Evolutionary conservation across 1,140 invertebrate genomes (phyloP), one percentile per base, ranked within the genome.

Genomic region (Heliconius eleuchia): DNA sequence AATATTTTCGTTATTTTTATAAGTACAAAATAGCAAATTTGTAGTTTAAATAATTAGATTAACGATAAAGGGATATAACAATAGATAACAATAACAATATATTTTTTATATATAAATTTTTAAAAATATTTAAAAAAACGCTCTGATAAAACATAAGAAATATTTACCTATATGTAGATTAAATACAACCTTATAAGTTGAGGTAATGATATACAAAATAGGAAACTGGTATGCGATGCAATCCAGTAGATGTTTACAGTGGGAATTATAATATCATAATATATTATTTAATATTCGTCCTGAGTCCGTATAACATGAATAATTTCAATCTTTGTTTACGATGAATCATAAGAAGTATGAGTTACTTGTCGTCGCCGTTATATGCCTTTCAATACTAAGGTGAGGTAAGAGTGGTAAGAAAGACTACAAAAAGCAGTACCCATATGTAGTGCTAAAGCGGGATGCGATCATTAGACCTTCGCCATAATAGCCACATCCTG

Each of bases 401-500:
- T 85, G 85, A 84, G 85, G 76, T 80, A 84, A 82, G 81, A 78
- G 76, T 81, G 60, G 82, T 86, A 91, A 92, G 89, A 94, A 91
- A 84, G 79, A 46, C 72, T 19, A 83, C 82, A 92, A 94, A 92
- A 94, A 94, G 82, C 79, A 76, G 90, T 82, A 87, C 80, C 85
- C 87, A 86, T 86, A 86, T 86, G 88, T 89, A 87, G 79, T 74
- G 73, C 88, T 90, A 91, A 89, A 92, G 78, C 81, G 84, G 88
- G 92, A 88, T 84, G 85, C 88, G 87, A 90, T 92, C 92, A 92
- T 94, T 94, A 94, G 92, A 91, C 82, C 86, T 88, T 87, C 82
- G 86, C 92, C 92, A 92, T 94, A 94, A 94, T 83, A 81, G 92
- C 87, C 82, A 88, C 89, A 91, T 92, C 92, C 92, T 92, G 90